Base-by-base conservation (phyloP, 2,113 vertebrate species). In the Sphyrna mokarran region DNA sequence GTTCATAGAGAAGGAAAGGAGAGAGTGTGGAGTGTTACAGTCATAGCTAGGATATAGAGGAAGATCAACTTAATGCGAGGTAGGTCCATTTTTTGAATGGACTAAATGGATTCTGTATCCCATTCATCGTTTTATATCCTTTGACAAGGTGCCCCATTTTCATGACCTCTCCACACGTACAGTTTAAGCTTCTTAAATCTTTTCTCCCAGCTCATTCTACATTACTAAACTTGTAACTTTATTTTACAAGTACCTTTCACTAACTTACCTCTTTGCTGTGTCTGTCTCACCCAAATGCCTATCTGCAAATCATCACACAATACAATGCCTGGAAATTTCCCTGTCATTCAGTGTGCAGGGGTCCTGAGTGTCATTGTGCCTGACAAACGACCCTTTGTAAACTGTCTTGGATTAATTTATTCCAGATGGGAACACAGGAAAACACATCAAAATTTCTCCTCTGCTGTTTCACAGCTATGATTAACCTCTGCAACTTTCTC, bases 391-490 rank as follows among this genome's bases (percentile, higher is more conserved):
- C 33, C 61, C n/a, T 66, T 93, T 93, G 61, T 93, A 66, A 93
- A 93, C 89, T 93, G 58, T 68, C 61, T 66, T 63, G 33, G 61
- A 93, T 37, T 93, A 93, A 93, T 93, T 68, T 93, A 93, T 37
- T 93, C 89, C 89, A 93, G 89, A 93, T 93, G 89, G 89, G 5
- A 66, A 66, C 37, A 93, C 61, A 66, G 61, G n/a, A 93, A 66
- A 93, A 93, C n/a, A n/a, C 61, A 66, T 93, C 89, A 37, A 37
- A 33, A 93, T 63, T 66, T 66, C 61, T 37, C 61, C 33, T 37
- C 33, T 18, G 63, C n/a, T 37, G 8, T 68, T 93, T 93, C 89
- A 91, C 87, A 66, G 61, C 33, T 93, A 66, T 33, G 87, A 90
- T 90, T 90, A 58, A 11, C 87, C 29, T 61, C 83, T 7, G 83